Base-by-base conservation (phyloP, 2,797 vertebrate genomes). In the Psittacula echo region DNA sequence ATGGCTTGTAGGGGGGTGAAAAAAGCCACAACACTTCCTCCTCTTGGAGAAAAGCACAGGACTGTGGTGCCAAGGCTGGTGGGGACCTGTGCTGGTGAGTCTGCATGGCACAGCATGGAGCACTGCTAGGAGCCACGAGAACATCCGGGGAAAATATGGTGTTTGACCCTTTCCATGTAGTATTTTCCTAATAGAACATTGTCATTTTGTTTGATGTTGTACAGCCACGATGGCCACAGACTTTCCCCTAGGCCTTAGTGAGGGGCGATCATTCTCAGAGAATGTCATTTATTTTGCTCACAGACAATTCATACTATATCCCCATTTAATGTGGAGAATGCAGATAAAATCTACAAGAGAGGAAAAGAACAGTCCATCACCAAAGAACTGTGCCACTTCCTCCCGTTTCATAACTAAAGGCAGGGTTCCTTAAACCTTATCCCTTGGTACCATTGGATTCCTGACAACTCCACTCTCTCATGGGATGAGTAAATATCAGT, bases 401-500 rank as follows among this genome's bases (percentile, higher is more conserved):
- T 95, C 90, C 91, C 37, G 13, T 92, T 73, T 95, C 78, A 76
- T 90, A 91, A 95, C 80, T 96, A 90, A 94, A 66, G 48, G 60
- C 89, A 81, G 86, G 80, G 88, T 94, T 97, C 74, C 92, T 93
- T 96, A 97, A 97, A 93, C 92, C 85, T 95, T 94, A 82, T 93
- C 77, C 96, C 42, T 87, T 96, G 92, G 70, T 95, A 93, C 96
- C 95, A 87, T 93, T 97, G 97, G 96, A 97, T 94, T 94, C 82
- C 94, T 97, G 97, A 97, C 97, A 97, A 85, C 66, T 96, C 86
- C 78, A 26, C 20, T 80, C 62, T 97, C 92, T 97, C 97, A 91
- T 96, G 97, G 96, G 96, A 97, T 96, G 95, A 97, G 97, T 96
- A 97, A 98, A 98, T 97, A 97, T 89, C 96, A 97, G 84, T 75